Base-by-base conservation (phyloP, 2,797 vertebrate genomes). In the Poeciliopsis turneri region DNA sequence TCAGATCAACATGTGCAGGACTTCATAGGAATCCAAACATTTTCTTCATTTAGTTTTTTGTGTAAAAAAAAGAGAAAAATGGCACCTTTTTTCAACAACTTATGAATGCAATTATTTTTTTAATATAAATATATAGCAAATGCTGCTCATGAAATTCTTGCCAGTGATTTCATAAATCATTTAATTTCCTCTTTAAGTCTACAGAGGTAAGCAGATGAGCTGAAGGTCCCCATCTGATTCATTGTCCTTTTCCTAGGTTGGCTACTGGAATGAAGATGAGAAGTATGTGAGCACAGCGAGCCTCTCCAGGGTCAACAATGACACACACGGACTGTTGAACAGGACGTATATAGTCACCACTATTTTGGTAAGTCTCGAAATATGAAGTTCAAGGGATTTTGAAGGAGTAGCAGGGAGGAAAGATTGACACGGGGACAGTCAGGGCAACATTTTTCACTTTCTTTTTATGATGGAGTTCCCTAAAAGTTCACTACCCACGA, bases 231-330 rank as follows among this genome's bases (percentile, higher is more conserved):
- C 3, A n/a, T 59, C 0, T 84, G 33, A 78, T 49, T 46, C 30
- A 0, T 76, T 77, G 28, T 79, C 41, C 28, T 61, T 74, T 12
- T 84, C 33, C 20, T 25, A 99, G 98, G 98, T 99, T 15, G 98
- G 98, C 78, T 98, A 99, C 90, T 99, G 98, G 98, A 99, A 98
- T 49, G 98, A 99, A 93, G 97, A 99, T 74, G 98, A 99, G 87
- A 98, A 98, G 89, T 95, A 98, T 68, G 97, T 99, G 81, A 97
- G 96, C 72, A 96, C 96, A 4, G 96, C 97, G 1, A 94, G 95
- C 11, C 97, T 97, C 75, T 88, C 96, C 53, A 96, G 96, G 84
- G 95, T 95, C 0, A 96, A 94, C 81, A 98, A 98, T 0, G 98
- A 98, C 15, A 97, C 97, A 3, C 96, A 94, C 4, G 97, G 96